Evolutionary conservation across 2,888 invertebrate species (phyloP).

Genomic region (Drosophila affinis): DNA sequence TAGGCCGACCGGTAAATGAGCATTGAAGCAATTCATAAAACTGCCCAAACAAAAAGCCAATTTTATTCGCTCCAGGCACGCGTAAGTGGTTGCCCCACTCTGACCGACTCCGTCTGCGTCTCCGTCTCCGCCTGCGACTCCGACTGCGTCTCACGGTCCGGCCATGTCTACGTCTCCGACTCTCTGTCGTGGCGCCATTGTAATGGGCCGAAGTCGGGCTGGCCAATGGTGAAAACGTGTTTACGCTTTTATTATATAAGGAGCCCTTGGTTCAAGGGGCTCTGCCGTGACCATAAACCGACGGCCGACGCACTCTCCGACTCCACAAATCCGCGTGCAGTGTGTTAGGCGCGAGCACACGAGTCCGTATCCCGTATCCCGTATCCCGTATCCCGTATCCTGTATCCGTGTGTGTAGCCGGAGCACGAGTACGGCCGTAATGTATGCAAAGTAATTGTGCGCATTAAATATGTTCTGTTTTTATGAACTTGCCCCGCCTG

Average conservation of each 20-base stretch:
- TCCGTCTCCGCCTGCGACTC: neutral
- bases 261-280: constrained; percentile 27
- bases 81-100: constrained; percentile 49
- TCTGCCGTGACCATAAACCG: constrained; percentile 38
- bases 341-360: constrained; percentile 31
- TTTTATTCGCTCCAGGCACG: constrained; percentile 63
- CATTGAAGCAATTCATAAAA: constrained; percentile 78
- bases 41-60: constrained; percentile 60
- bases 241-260: constrained; percentile 79
- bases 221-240: constrained; percentile 76
- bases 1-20: constrained; percentile 74
- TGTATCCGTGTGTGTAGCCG: neutral
- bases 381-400: too few species aligned
- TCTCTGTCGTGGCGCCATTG: constrained; percentile 58
- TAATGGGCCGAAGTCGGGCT: constrained; percentile 54
- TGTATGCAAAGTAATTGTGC: constrained; percentile 77
- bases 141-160: neutral
- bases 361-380: neutral
- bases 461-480: constrained; percentile 67
- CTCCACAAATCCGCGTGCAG: constrained; percentile 40
- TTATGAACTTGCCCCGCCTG: constrained; percentile 40
- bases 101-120: neutral
- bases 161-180: constrained; percentile 17
- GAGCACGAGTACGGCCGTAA: constrained; percentile 36
- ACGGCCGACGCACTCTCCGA: constrained; percentile 38